phyloP scores from a whole-genome alignment of 2,113 vertebrate species.

The Apodemus sylvaticus region DNA sequence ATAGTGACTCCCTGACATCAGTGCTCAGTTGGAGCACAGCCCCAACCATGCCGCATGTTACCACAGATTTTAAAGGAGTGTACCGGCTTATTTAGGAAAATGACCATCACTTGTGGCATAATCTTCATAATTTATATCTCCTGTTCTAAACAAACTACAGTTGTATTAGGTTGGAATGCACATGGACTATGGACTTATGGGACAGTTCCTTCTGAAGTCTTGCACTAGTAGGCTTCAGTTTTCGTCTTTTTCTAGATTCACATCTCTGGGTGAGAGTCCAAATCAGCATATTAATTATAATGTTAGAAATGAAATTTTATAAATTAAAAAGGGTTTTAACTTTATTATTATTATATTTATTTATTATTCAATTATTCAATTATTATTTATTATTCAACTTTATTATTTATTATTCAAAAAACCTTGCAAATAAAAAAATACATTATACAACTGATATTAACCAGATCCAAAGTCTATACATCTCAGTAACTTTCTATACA shows the following conservation, averaged over 20 bases:
- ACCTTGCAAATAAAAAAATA: neutral
- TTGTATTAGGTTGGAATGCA: neutral
- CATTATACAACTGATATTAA: neutral
- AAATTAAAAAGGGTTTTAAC: neutral
- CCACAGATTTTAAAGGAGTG: neutral
- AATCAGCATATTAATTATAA: neutral
- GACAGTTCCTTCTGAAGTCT: slow-evolving; percentile 23
- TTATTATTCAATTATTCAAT: too few relatives aligned
- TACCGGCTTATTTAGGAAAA: neutral
- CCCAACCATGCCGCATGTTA: neutral
- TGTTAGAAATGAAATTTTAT: neutral
- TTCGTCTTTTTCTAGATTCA: slow-evolving; percentile 16
- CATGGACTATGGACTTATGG: neutral
- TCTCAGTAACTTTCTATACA: neutral
- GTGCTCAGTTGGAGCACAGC: neutral
- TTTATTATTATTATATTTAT: too few relatives aligned
- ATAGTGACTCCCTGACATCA: slow-evolving; percentile 16
- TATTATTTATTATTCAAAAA: neutral
- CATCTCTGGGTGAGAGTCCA: neutral
- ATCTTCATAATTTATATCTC: neutral
- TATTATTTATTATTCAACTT: too few relatives aligned
- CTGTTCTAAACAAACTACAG: neutral
- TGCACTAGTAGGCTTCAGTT: neutral
- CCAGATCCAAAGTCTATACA: neutral
- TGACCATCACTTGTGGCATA: neutral